phyloP scores from a whole-genome alignment of 2,888 invertebrate species.

The Dicycla oo region DNA sequence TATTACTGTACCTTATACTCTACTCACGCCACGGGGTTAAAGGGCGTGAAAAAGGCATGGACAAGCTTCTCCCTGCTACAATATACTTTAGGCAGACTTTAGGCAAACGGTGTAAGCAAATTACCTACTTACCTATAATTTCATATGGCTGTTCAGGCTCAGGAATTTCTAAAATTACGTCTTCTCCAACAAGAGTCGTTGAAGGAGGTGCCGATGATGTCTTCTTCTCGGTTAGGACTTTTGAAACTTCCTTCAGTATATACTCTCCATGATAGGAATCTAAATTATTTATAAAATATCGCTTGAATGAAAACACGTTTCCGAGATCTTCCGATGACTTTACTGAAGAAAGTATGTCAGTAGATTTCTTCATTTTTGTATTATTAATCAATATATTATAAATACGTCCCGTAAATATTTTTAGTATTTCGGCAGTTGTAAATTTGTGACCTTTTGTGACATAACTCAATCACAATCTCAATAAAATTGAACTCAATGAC shows the following conservation, averaged over 20 bases:
- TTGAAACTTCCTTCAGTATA: constrained; percentile 81
- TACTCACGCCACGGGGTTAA: background rate
- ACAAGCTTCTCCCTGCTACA: background rate
- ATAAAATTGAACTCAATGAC: too few species aligned
- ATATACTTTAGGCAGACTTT: background rate
- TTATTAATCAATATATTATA: constrained; percentile 1
- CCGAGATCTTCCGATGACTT: constrained; percentile 69
- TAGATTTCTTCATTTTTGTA: constrained; percentile 66
- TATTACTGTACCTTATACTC: too few species aligned
- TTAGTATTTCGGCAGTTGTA: background rate
- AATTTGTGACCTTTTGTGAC: background rate
- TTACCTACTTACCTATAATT: constrained; percentile 84
- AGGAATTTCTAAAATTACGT: constrained; percentile 69
- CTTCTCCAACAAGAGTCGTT: constrained; percentile 76
- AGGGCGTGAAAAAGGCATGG: background rate
- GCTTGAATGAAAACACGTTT: constrained; percentile 82
- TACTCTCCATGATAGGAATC: constrained; percentile 91
- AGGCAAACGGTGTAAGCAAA: background rate
- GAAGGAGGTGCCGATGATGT: constrained; percentile 70
- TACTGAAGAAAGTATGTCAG: constrained; percentile 70
- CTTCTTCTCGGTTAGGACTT: constrained; percentile 77
- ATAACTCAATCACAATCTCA: too few species aligned
- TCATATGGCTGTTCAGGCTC: constrained; percentile 79
- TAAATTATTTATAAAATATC: constrained; percentile 91
- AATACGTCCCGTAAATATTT: background rate